Evolutionary conservation across 2,888 invertebrate species (phyloP).

Genomic region (Chamaedrilus cognettii): DNA sequence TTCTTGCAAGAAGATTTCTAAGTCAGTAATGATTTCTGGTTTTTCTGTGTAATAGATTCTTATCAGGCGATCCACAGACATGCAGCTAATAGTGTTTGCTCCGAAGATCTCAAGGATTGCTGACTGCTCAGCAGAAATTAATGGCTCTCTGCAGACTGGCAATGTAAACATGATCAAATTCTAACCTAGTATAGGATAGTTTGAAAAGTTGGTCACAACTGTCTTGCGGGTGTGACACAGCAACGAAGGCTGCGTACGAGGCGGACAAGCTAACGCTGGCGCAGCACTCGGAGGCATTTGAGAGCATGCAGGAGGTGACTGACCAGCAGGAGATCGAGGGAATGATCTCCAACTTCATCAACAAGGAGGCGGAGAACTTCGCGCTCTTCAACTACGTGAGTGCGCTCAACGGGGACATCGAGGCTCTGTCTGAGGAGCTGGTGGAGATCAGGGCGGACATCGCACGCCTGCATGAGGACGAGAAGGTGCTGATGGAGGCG

Average conservation of each 20-base stretch:
- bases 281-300: constrained; percentile 74
- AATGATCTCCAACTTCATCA: constrained; percentile 73
- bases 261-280: constrained; percentile 71
- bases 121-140: too few species aligned
- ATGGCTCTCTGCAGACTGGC: too few species aligned
- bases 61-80: too few species aligned
- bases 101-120: too few species aligned
- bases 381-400: constrained; percentile 87
- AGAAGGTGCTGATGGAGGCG: constrained; percentile 15
- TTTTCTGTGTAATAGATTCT: too few species aligned
- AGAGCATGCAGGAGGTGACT: constrained; percentile 67
- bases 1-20: too few species aligned
- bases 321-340: constrained; percentile 51
- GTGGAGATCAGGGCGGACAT: constrained; percentile 62
- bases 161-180: too few species aligned
- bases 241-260: constrained; percentile 46
- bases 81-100: too few species aligned
- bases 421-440: constrained; percentile 44
- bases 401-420: constrained; percentile 70
- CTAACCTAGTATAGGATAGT: too few species aligned
- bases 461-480: constrained; percentile 41
- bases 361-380: constrained; percentile 86
- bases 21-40: too few species aligned
- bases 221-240: too few species aligned
- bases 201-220: too few species aligned